Conservation (phyloP, 2,797 vertebrate genomes). For the Falco columbarius region DNA sequence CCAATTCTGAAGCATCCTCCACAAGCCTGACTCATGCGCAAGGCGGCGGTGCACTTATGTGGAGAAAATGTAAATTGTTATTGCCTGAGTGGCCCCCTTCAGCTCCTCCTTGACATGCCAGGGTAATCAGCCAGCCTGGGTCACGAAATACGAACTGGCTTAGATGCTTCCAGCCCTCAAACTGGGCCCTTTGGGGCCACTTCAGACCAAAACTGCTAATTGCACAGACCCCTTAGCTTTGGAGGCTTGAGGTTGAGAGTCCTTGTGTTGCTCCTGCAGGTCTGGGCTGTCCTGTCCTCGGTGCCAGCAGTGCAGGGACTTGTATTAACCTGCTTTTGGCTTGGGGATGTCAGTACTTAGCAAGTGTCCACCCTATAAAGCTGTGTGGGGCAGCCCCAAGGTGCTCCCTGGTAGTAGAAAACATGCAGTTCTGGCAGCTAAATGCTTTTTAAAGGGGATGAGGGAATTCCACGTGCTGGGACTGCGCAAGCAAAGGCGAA, state of each 20-base stretch:
- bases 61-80: neutral
- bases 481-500: neutral
- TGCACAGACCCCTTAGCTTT: neutral
- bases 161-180: neutral
- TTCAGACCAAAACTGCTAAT: neutral
- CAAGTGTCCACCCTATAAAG: neutral
- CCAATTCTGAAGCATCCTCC: neutral
- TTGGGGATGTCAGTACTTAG: neutral
- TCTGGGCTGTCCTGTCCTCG: neutral
- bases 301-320: fast-evolving
- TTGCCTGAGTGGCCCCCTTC: neutral
- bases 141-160: neutral
- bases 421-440: neutral
- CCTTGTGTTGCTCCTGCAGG: fast-evolving
- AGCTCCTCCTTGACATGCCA: neutral
- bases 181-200: neutral
- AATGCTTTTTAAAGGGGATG: neutral
- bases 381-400: neutral
- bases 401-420: neutral
- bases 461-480: fast-evolving
- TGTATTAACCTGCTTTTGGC: neutral
- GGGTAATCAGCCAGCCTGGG: neutral
- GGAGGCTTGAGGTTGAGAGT: neutral
- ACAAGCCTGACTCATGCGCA: neutral
- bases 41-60: neutral